These are phyloP conservation scores for Acholoe squamosa DNA, from an alignment of 2,888 invertebrate genomes.

Conservation along the genomic window DNA sequence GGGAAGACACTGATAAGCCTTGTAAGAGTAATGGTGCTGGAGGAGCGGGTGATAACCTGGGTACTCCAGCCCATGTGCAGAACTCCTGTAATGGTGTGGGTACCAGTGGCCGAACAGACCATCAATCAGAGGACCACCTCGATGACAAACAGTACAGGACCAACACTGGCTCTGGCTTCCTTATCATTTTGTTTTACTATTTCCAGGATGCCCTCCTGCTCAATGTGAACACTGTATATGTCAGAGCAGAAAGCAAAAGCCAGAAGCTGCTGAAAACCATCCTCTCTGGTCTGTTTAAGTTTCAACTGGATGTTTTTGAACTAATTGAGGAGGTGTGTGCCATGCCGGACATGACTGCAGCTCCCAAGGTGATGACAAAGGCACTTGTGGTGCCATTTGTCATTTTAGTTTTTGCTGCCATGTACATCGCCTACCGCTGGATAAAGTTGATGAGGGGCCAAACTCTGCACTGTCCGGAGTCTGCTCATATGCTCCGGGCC, in stretches of 20 bases:
- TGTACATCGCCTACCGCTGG: slow-evolving; percentile 66
- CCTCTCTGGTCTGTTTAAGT: slow-evolving; percentile 69
- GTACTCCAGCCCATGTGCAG: slow-evolving; percentile 40
- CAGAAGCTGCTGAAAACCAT: slow-evolving; percentile 66
- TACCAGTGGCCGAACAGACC: neutral
- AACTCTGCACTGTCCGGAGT: slow-evolving; percentile 31
- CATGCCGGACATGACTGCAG: slow-evolving; percentile 66
- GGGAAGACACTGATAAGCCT: neutral
- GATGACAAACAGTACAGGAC: slow-evolving; percentile 43
- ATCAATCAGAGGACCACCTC: neutral
- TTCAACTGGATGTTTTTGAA: slow-evolving; percentile 70
- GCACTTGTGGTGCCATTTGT: slow-evolving; percentile 70
- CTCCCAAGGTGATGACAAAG: slow-evolving; percentile 68
- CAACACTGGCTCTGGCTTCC: slow-evolving; percentile 67
- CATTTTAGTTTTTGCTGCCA: slow-evolving; percentile 65
- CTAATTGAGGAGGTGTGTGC: slow-evolving; percentile 69
- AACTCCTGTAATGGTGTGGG: slow-evolving; percentile 47
- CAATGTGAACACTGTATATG: slow-evolving; percentile 69
- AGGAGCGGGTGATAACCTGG: neutral
- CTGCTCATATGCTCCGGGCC: slow-evolving; percentile 39
- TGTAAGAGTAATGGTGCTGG: neutral
- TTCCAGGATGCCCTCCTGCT: slow-evolving; percentile 72
- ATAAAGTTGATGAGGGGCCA: slow-evolving; percentile 15
- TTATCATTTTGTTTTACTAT: slow-evolving; percentile 71
- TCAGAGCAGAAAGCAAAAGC: slow-evolving; percentile 58